Conservation (phyloP, 2,113 vertebrate genomes). For the Dicentrarchus labrax region DNA sequence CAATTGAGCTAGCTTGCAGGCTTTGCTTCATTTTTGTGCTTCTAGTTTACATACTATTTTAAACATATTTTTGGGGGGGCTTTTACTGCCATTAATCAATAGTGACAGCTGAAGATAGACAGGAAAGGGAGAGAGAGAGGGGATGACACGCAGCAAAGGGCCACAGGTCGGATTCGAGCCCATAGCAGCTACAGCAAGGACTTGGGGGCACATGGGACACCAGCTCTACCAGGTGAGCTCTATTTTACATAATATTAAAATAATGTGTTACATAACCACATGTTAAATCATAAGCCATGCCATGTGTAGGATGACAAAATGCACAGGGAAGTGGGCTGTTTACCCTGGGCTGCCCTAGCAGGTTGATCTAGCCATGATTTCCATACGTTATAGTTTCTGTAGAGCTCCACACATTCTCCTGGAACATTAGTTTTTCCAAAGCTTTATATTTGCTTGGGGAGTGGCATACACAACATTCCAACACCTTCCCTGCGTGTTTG, state of each 20-base stretch:
- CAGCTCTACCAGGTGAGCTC: too few relatives aligned
- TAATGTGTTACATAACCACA: neutral
- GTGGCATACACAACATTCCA: conserved; percentile 5
- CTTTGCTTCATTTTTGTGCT: too few relatives aligned
- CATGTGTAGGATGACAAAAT: neutral
- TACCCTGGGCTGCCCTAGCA: neutral
- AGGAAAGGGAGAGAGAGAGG: too few relatives aligned
- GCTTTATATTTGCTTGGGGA: conserved; percentile 29
- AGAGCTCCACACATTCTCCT: neutral
- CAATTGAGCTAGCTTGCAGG: neutral
- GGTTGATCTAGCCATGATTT: neutral
- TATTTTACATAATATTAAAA: too few relatives aligned
- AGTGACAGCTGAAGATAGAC: too few relatives aligned
- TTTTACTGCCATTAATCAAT: too few relatives aligned
- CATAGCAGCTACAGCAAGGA: too few relatives aligned
- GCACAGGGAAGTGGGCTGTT: neutral
- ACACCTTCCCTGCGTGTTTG: neutral
- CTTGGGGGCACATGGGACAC: too few relatives aligned
- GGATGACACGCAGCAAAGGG: too few relatives aligned
- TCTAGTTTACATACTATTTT: neutral
- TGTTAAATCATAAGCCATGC: neutral
- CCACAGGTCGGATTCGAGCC: too few relatives aligned
- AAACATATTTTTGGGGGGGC: too few relatives aligned
- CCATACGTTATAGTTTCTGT: neutral
- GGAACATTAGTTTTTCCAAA: conserved; percentile 25